These are phyloP conservation scores for Pseudois nayaur DNA, from an alignment of 2,113 vertebrate genomes.

Conservation along the genomic window DNA sequence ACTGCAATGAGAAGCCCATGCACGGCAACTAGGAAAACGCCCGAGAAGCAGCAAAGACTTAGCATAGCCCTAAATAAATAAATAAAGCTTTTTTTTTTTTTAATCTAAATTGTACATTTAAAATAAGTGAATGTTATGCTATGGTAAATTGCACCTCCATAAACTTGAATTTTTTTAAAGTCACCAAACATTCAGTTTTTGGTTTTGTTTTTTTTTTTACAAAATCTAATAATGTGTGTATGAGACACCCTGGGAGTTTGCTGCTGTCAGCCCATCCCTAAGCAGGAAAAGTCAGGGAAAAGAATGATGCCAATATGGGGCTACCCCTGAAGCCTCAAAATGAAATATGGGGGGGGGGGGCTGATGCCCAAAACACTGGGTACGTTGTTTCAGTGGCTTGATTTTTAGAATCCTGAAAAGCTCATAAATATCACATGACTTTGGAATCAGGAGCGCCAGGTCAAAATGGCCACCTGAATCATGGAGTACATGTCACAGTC, in stretches of 20 bases:
- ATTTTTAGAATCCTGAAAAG: background rate
- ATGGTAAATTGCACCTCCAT: background rate
- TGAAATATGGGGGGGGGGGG: too few species aligned
- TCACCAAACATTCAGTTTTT: background rate
- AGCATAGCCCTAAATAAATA: background rate
- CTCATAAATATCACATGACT: background rate
- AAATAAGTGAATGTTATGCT: background rate
- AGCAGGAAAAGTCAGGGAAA: background rate
- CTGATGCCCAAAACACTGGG: background rate
- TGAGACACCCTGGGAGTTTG: background rate
- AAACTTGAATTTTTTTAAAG: background rate
- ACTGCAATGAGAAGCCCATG: background rate
- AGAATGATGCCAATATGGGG: too few species aligned
- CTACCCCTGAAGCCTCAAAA: background rate
- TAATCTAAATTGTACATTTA: background rate
- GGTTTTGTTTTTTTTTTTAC: background rate
- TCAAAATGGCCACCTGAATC: background rate
- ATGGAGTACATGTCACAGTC: accelerated
- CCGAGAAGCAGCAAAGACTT: background rate
- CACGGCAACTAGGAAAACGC: accelerated
- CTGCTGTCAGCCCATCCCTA: background rate
- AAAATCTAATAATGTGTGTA: background rate
- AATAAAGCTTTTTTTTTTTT: background rate
- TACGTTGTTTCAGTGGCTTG: background rate
- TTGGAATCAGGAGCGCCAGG: background rate